Conservation (phyloP, 2,888 invertebrate species). For the Thecophora atra region DNA sequence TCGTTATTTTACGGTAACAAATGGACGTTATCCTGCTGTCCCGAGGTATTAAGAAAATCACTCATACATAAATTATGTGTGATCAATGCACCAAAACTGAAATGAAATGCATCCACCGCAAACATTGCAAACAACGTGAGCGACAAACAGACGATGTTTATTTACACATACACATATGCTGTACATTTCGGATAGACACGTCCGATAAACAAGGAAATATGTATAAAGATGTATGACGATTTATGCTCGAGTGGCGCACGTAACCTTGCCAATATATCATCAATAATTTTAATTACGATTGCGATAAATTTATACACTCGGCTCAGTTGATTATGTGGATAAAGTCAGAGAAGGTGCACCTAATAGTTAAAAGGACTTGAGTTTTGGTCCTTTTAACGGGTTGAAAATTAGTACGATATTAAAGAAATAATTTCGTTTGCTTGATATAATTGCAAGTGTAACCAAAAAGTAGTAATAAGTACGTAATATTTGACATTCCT, state of each 20-base stretch:
- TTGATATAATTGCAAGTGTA: no score
- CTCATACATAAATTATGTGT: conserved; percentile 16
- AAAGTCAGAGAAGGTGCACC: no score
- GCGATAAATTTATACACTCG: no score
- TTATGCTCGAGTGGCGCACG: not conserved
- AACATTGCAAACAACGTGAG: not conserved
- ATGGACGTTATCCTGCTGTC: conserved; percentile 15
- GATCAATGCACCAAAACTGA: conserved; percentile 16
- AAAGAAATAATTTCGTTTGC: no score
- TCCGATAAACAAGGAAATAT: not conserved
- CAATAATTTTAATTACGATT: no score
- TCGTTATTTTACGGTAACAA: conserved; percentile 12
- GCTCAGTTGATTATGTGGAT: no score
- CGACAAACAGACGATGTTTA: not conserved
- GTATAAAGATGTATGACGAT: not conserved
- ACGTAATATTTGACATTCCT: no score
- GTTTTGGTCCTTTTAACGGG: no score
- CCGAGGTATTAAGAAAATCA: not conserved
- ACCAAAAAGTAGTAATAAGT: no score
- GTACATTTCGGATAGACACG: not conserved
- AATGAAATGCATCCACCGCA: not conserved
- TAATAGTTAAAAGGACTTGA: no score
- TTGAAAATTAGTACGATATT: no score
- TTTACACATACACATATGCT: not conserved
- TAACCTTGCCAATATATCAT: no score